phyloP scores from a whole-genome alignment of 2,888 invertebrate genomes.

The Stramonita haemastoma region DNA sequence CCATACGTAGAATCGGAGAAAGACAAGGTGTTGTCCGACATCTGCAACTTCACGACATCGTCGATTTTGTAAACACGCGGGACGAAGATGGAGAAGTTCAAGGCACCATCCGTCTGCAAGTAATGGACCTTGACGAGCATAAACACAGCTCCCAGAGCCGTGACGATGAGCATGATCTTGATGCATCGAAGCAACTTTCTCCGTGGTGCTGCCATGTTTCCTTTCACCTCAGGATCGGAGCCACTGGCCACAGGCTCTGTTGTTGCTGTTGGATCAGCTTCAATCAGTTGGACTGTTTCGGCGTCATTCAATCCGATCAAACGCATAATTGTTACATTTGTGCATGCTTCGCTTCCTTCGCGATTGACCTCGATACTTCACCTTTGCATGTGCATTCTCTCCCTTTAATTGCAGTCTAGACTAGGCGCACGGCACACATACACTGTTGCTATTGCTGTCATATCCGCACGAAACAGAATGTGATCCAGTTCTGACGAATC shows the following conservation, averaged over 20 bases:
- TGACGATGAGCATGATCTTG: slow-evolving; percentile 39
- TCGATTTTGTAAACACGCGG: not conserved
- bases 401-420: not conserved
- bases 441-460: too few relatives aligned
- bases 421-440: not conserved
- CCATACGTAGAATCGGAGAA: not conserved
- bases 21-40: not conserved
- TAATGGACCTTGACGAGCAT: slow-evolving; percentile 27
- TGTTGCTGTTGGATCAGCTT: not conserved
- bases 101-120: not conserved
- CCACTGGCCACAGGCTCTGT: not conserved
- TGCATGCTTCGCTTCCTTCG: not conserved
- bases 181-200: slow-evolving; percentile 47
- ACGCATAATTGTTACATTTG: not conserved
- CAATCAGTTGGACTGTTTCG: not conserved
- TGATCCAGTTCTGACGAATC: too few relatives aligned
- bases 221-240: not conserved
- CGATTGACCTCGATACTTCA: not conserved
- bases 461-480: too few relatives aligned
- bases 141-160: slow-evolving; percentile 34
- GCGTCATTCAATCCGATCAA: slow-evolving; percentile 15
- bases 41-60: slow-evolving; percentile 18
- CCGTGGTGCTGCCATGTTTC: slow-evolving; percentile 48
- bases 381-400: not conserved
- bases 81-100: slow-evolving; percentile 2